phyloP scores from a whole-genome alignment of 1,140 invertebrate genomes.

The Drosophila guanche region DNA sequence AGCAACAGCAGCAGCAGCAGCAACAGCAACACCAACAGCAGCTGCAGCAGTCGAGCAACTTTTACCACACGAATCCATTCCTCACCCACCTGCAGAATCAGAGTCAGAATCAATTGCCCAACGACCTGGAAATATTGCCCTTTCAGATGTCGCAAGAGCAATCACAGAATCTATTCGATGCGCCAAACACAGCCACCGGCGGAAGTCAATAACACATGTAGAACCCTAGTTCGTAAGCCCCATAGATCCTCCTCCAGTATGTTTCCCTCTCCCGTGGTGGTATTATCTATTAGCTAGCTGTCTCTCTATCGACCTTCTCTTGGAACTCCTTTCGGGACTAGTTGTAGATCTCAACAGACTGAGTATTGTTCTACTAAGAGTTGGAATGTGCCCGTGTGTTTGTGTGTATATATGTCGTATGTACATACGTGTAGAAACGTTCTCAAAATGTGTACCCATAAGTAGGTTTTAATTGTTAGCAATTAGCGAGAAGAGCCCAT shows the following conservation, averaged over 20 bases:
- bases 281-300: conserved; percentile 46
- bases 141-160: conserved; percentile 79
- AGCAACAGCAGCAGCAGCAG: conserved; percentile 41
- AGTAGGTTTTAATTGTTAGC: conserved; percentile 8
- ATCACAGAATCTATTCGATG: conserved; percentile 77
- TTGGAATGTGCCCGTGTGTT: no score
- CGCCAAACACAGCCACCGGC: conserved; percentile 56
- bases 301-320: conserved; percentile 43
- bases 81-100: conserved; percentile 50
- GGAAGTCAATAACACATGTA: conserved; percentile 53
- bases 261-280: neutral
- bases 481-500: conserved; percentile 43
- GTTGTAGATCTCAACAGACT: conserved; percentile 81
- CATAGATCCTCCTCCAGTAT: no score
- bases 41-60: conserved; percentile 53
- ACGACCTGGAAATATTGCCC: conserved; percentile 76
- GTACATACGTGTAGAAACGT: conserved; percentile 16
- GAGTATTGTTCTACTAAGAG: conserved; percentile 54
- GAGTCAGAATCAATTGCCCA: conserved; percentile 63
- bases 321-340: conserved; percentile 32
- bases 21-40: conserved; percentile 38
- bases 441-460: conserved; percentile 54
- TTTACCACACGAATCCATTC: conserved; percentile 59
- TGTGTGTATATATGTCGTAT: conserved; percentile 1
- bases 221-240: neutral